These are phyloP conservation scores for Sebastes nivosus DNA, from an alignment of 2,797 vertebrate genomes.

Conservation along the genomic window DNA sequence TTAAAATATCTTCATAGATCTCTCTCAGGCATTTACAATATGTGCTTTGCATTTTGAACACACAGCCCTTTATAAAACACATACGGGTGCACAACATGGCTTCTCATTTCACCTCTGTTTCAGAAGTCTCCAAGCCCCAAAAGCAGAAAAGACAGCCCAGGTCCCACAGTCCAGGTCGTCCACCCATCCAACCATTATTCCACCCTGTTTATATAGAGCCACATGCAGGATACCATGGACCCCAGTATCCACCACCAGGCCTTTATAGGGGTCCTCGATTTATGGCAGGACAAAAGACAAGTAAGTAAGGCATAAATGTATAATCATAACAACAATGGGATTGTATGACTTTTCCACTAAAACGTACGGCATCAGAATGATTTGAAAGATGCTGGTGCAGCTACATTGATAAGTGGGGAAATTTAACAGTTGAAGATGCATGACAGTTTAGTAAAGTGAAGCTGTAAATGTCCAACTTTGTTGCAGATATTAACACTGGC, in stretches of 20 bases:
- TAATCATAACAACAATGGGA: not conserved
- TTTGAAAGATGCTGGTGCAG: not conserved
- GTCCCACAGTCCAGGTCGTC: conserved; percentile 23
- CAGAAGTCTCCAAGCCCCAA: not conserved
- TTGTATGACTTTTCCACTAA: not conserved
- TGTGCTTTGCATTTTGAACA: not conserved
- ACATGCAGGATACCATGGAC: not conserved
- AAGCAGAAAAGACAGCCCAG: not conserved
- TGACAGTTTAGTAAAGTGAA: not conserved
- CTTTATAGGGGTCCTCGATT: not conserved
- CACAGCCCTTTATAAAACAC: not conserved
- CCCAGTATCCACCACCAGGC: fast-evolving
- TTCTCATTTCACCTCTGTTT: not conserved
- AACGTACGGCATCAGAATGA: not conserved
- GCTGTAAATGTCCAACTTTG: not conserved
- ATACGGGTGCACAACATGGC: not conserved
- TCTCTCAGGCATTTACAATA: not conserved
- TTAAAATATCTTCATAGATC: not conserved
- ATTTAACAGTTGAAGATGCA: not conserved
- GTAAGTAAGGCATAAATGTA: conserved; percentile 2
- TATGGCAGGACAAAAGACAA: not conserved
- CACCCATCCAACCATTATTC: not conserved
- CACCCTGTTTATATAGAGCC: not conserved
- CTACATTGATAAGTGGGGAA: not conserved
- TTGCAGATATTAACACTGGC: conserved; percentile 30